These are phyloP conservation scores for Blastomussa wellsi DNA, from an alignment of 92 coral and sea anemone species.

Conservation along the genomic window DNA sequence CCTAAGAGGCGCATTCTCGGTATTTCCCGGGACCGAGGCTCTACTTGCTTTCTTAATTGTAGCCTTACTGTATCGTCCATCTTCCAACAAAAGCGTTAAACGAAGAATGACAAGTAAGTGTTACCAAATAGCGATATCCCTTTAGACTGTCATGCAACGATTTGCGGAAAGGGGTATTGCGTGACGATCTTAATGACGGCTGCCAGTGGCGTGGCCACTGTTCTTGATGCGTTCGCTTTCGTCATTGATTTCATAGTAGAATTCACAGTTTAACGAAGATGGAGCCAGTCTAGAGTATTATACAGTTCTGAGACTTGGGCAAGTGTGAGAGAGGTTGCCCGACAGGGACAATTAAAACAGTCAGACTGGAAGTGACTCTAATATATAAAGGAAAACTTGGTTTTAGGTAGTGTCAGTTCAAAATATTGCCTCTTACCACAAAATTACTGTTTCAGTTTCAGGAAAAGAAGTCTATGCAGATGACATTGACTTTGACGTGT, in stretches of 20 bases:
- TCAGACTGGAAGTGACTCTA: too few species aligned
- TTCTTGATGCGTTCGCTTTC: background rate
- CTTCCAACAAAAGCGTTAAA: conserved; percentile 10
- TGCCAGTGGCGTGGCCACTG: background rate
- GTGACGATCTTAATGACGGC: background rate
- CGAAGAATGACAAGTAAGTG: conserved; percentile 28
- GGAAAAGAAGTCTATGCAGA: conserved; percentile 23
- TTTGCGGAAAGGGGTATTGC: background rate
- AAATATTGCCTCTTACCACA: background rate
- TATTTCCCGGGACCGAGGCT: conserved; percentile 87
- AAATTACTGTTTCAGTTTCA: background rate
- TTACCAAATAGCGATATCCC: too few species aligned
- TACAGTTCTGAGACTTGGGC: too few species aligned
- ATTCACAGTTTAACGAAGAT: too few species aligned
- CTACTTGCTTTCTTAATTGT: conserved; percentile 76
- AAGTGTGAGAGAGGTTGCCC: too few species aligned
- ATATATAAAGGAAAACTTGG: too few species aligned
- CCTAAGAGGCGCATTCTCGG: conserved; percentile 70
- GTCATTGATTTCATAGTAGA: too few species aligned
- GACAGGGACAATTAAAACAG: too few species aligned
- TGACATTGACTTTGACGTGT: conserved; percentile 34
- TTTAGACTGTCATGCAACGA: background rate
- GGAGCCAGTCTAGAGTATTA: too few species aligned
- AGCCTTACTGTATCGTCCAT: conserved; percentile 59
- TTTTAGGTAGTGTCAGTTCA: too few species aligned